phyloP scores from a whole-genome alignment of 2,113 vertebrate species.

The Cyprinus carpio region DNA sequence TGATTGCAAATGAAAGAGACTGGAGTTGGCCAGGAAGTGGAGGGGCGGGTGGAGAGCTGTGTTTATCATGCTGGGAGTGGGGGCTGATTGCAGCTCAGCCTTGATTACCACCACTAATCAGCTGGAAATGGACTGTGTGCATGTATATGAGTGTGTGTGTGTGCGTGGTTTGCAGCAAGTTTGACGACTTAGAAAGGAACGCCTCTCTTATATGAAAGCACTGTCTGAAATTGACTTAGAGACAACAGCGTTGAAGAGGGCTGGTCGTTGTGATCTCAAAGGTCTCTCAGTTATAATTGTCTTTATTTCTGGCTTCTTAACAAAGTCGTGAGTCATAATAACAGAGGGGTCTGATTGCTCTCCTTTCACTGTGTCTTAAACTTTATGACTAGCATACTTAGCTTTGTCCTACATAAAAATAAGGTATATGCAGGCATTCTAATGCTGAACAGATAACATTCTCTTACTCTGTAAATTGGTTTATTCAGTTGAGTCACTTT shows the following conservation, averaged over 20 bases:
- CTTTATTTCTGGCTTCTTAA: slow-evolving; percentile 21
- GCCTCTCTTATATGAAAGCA: slow-evolving; percentile 7
- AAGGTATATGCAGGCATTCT: too few species aligned
- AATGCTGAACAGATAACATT: too few species aligned
- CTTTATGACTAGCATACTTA: background rate
- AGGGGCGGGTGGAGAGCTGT: slow-evolving; percentile 10
- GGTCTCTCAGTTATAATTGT: slow-evolving; percentile 1
- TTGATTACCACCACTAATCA: slow-evolving; percentile 55
- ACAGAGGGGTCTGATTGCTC: background rate
- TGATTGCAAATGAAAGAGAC: slow-evolving; percentile 21
- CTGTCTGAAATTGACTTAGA: background rate
- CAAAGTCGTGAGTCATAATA: slow-evolving; percentile 1
- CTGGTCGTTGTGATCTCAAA: background rate
- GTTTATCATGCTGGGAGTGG: slow-evolving; percentile 34
- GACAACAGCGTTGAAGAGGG: slow-evolving; percentile 15
- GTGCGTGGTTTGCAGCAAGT: background rate
- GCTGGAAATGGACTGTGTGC: slow-evolving; percentile 27
- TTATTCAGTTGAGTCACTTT: too few species aligned
- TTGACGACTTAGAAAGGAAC: slow-evolving; percentile 6
- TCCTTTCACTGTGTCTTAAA: background rate
- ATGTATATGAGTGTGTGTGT: background rate
- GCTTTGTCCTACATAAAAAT: background rate
- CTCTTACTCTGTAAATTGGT: too few species aligned
- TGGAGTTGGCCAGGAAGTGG: slow-evolving; percentile 6
- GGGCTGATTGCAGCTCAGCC: slow-evolving; percentile 44